Evolutionary conservation across 2,113 vertebrate species (phyloP).

Genomic region (Phalacrocorax brasilianus): DNA sequence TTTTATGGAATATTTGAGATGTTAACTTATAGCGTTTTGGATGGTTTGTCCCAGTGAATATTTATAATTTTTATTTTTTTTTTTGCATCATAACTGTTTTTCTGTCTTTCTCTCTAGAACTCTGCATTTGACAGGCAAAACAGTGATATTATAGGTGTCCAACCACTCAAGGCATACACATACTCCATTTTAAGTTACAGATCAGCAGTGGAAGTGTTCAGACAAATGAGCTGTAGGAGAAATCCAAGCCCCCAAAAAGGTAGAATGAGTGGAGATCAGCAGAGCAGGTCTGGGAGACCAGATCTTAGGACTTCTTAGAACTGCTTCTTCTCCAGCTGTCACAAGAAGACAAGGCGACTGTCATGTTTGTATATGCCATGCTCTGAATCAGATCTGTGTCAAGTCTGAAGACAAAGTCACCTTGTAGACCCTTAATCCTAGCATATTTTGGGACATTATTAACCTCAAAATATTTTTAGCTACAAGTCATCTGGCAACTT

Average conservation of each 20-base stretch:
- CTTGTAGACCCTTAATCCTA: background rate
- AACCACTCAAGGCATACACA: fast-evolving
- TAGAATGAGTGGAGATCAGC: background rate
- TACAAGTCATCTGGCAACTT: background rate
- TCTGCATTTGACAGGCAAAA: background rate
- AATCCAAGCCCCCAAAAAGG: background rate
- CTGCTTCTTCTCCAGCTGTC: background rate
- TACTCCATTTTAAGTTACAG: background rate
- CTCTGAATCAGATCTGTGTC: background rate
- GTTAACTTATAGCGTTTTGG: background rate
- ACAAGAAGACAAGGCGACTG: background rate
- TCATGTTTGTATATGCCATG: background rate
- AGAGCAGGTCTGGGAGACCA: background rate
- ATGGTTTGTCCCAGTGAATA: background rate
- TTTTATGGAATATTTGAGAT: background rate
- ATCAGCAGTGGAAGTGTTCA: background rate
- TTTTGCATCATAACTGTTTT: background rate
- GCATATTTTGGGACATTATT: background rate
- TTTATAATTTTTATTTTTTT: background rate
- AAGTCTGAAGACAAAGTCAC: background rate
- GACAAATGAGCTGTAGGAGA: background rate
- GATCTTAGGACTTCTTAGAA: background rate
- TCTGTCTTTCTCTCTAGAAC: background rate
- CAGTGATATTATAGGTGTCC: background rate
- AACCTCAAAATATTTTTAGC: background rate